These are phyloP conservation scores for Drosophila littoralis DNA, from an alignment of 1,140 invertebrate genomes.

Conservation along the genomic window DNA sequence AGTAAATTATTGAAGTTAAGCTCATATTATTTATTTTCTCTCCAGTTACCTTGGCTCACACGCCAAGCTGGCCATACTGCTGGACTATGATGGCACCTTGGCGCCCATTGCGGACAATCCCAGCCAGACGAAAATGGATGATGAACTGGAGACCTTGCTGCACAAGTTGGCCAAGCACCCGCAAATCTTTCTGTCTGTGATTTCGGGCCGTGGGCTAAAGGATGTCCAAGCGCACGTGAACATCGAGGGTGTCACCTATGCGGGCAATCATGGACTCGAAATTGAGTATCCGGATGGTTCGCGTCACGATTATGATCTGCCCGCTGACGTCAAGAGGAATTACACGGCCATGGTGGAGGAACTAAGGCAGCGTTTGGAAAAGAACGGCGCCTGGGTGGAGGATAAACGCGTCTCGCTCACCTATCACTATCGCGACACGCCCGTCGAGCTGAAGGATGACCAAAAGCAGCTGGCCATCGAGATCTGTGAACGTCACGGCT, in stretches of 20 bases:
- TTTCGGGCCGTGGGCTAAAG: conserved; percentile 93
- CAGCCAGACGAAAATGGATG: conserved; percentile 91
- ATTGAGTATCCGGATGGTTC: conserved; percentile 94
- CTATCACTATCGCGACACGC: conserved; percentile 94
- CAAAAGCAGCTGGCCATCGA: conserved; percentile 88
- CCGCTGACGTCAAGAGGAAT: conserved; percentile 91
- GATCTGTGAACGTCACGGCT: conserved; percentile 90
- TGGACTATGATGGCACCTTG: conserved; percentile 96
- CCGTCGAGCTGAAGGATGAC: conserved; percentile 86
- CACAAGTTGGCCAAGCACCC: conserved; percentile 92
- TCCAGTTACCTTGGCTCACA: conserved; percentile 91
- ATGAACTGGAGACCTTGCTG: conserved; percentile 92
- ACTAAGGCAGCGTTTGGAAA: conserved; percentile 92
- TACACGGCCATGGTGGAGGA: conserved; percentile 90
- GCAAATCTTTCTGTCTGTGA: conserved; percentile 93
- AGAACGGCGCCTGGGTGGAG: conserved; percentile 95
- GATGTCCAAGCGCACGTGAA: conserved; percentile 95
- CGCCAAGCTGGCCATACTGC: conserved; percentile 91
- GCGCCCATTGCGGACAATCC: conserved; percentile 95
- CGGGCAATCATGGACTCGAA: conserved; percentile 94
- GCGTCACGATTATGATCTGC: conserved; percentile 94
- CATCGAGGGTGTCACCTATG: conserved; percentile 94
- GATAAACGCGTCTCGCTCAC: conserved; percentile 95
- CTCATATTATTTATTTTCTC: background rate
- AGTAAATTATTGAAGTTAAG: background rate